Conservation (phyloP, 1,140 invertebrate genomes). For the Paraescarpia echinospica region DNA sequence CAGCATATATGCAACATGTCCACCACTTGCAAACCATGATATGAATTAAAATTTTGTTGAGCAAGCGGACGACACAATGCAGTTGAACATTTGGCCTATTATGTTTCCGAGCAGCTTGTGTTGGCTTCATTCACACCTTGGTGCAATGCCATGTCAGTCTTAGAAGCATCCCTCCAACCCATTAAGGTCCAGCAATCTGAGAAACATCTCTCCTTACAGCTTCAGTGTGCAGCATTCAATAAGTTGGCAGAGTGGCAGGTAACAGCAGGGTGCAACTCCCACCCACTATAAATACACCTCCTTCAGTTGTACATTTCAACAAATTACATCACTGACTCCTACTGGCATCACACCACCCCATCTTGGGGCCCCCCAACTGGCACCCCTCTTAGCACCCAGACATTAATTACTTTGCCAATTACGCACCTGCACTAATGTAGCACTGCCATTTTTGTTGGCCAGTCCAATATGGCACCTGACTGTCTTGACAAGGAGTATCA, state of each 20-base stretch:
- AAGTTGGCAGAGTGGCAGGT: background rate
- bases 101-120: background rate
- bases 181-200: background rate
- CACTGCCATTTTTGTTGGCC: background rate
- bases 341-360: background rate
- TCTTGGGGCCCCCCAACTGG: background rate
- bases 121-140: background rate
- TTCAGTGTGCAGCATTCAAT: background rate
- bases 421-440: background rate
- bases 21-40: background rate
- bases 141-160: background rate
- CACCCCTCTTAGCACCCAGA: background rate
- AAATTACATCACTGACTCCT: constrained; percentile 1
- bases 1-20: background rate
- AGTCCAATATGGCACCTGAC: background rate
- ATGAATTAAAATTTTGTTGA: background rate
- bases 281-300: background rate
- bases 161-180: background rate
- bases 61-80: background rate
- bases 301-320: background rate
- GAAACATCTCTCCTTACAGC: background rate
- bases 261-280: background rate
- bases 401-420: constrained; percentile 6
- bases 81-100: background rate
- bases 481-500: background rate